phyloP scores from a whole-genome alignment of 2,113 vertebrate species.

The Prolemur simus region DNA sequence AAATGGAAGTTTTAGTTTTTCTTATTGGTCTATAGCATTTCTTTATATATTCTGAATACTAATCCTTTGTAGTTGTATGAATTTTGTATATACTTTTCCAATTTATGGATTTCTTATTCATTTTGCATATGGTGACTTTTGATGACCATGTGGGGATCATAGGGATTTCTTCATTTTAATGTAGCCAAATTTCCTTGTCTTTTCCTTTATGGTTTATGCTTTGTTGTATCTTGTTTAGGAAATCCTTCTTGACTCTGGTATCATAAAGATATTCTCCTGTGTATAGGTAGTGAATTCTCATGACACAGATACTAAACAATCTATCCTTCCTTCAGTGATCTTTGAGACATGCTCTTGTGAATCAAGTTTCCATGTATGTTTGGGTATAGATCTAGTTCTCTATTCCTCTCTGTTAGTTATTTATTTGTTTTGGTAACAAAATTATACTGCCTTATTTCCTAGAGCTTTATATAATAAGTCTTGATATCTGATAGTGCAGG shows the following conservation, averaged over 20 bases:
- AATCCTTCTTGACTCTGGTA: background rate
- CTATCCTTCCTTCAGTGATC: background rate
- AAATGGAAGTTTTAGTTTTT: background rate
- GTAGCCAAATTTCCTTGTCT: background rate
- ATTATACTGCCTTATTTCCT: background rate
- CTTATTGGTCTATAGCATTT: background rate
- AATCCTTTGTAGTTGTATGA: background rate
- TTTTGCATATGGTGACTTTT: slow-evolving; percentile 10
- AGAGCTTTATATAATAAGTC: background rate
- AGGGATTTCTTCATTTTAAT: slow-evolving; percentile 24
- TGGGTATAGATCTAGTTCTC: background rate
- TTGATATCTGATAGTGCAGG: background rate
- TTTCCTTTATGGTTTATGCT: background rate
- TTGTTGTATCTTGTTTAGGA: background rate
- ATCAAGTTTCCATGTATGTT: background rate
- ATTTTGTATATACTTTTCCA: slow-evolving; percentile 2
- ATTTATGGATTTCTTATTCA: slow-evolving; percentile 4
- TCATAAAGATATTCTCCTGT: background rate
- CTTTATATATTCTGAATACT: background rate
- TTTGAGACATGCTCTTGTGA: background rate
- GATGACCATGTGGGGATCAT: too few relatives aligned
- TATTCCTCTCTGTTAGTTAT: background rate
- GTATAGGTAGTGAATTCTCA: background rate
- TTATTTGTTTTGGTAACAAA: background rate
- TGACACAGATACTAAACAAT: background rate